Evolutionary conservation across 1,140 invertebrate genomes (phyloP).

Genomic region (Colletes latitarsis): DNA sequence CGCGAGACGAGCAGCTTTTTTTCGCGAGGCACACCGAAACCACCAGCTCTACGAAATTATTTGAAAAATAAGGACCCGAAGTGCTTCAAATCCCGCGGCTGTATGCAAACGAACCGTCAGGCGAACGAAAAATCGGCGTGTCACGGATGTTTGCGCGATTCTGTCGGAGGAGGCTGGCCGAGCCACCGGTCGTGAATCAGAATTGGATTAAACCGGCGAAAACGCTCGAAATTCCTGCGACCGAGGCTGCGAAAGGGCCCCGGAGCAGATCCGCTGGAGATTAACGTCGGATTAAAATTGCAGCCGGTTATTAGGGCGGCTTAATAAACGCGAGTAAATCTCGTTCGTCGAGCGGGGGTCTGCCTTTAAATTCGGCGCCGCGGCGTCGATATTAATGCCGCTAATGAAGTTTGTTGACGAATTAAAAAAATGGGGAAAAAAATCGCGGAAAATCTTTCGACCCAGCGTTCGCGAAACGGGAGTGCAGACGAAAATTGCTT

Average conservation of each 20-base stretch:
- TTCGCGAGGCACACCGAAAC: too few relatives aligned
- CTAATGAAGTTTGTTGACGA: constrained; percentile 52
- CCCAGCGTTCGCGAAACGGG: background rate
- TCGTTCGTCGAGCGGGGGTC: constrained; percentile 53
- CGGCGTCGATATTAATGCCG: constrained; percentile 34
- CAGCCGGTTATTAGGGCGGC: constrained; percentile 66
- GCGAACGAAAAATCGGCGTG: background rate
- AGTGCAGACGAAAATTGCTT: background rate
- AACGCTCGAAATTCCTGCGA: constrained; percentile 57
- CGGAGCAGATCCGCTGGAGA: constrained; percentile 42
- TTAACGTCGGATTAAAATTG: constrained; percentile 69
- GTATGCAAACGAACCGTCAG: background rate
- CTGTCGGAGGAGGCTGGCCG: background rate
- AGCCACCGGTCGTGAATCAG: constrained; percentile 42
- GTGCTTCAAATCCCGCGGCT: too few relatives aligned
- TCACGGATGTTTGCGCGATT: background rate
- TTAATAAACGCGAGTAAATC: constrained; percentile 68
- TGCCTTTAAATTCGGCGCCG: constrained; percentile 46
- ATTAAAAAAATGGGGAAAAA: constrained; percentile 5
- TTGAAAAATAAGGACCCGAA: too few relatives aligned
- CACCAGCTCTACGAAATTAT: too few relatives aligned
- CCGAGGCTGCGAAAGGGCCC: constrained; percentile 45
- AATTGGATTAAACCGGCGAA: constrained; percentile 66
- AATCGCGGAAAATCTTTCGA: background rate
- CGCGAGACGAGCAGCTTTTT: too few relatives aligned